These are phyloP conservation scores for Candidula unifasciata DNA, from an alignment of 2,888 invertebrate genomes.

Conservation along the genomic window DNA sequence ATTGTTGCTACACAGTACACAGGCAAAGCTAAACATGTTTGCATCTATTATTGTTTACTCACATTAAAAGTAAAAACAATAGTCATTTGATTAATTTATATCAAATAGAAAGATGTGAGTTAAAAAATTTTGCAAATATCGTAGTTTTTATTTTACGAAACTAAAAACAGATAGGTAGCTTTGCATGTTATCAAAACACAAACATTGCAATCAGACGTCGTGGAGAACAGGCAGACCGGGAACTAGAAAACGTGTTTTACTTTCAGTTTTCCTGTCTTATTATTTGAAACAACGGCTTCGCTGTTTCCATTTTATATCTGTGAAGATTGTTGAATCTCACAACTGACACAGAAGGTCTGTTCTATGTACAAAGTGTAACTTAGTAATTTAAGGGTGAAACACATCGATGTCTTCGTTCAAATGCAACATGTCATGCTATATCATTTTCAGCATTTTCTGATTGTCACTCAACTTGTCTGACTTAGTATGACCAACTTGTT, in stretches of 20 bases:
- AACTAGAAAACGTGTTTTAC: not conserved
- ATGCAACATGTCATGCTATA: no score
- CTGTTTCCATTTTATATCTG: no score
- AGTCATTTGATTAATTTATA: not conserved
- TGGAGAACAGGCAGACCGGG: not conserved
- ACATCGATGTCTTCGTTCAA: no score
- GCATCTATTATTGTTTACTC: not conserved
- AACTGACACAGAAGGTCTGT: no score
- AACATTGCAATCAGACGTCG: not conserved
- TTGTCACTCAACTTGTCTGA: no score
- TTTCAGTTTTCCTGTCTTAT: no score
- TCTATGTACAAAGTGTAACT: no score
- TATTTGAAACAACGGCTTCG: no score
- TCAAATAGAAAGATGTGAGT: not conserved
- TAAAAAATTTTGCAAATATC: not conserved
- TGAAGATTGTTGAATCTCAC: no score
- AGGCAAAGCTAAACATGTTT: not conserved
- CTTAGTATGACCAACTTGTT: no score
- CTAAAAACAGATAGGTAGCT: not conserved
- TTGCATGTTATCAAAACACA: constrained; percentile 22
- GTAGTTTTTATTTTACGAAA: not conserved
- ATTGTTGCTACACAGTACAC: not conserved
- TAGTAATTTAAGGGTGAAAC: no score
- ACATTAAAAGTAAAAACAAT: not conserved
- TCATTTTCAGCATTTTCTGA: no score